Evolutionary conservation across 53 echinoderm and acorn worm species (phyloP), one percentile per base, ranked within the genome.

Genomic region (Zoroaster sp.): DNA sequence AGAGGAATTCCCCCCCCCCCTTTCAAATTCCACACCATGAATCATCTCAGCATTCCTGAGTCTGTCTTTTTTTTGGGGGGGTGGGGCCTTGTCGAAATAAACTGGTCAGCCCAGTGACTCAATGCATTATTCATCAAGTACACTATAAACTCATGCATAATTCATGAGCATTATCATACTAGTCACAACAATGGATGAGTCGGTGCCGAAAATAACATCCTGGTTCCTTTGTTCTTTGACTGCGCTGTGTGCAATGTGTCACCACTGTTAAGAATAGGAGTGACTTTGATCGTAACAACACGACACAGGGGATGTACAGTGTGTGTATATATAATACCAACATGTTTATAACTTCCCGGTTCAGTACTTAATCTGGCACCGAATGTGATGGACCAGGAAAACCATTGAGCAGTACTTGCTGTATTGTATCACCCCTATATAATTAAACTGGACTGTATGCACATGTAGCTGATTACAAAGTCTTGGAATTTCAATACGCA

Each of bases 101-200:
- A 40, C 1, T 1, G 4, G 12, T 25, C 1, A 12, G 52, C 2
- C 33, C 12, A 59, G 81, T 81, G 81, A 81, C 66, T 81, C 81
- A 81, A 40, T 81, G 67, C 81, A 81, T 81, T 81, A 66, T 81
- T 68, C 85, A 49, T 85, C 52, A 4, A 23, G 45, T 47, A 40
- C 42, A 2, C 23, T n/a, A 39, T n/a, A 9, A 37, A 40, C 23
- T 69, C 49, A 31, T 85, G 49, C 41, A 71, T 85, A 47, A 83
- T 85, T 83, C 69, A 85, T 70, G 67, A 47, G 32, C 32, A 74
- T 74, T 23, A 41, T 40, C 74, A 40, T 21, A 39, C 23, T 31
- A 70, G 45, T 67, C 68, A 67, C 71, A 47, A 85, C 72, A 85
- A 71, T n/a, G n/a, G 85, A 47, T 85, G 85, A 85, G 70, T 85